A percentile compares a stretch with the other conserved stretches of the same genome.
Evolutionary conservation across 1,140 invertebrate species (phyloP).

Genomic region (Rhyacophila brunnea): DNA sequence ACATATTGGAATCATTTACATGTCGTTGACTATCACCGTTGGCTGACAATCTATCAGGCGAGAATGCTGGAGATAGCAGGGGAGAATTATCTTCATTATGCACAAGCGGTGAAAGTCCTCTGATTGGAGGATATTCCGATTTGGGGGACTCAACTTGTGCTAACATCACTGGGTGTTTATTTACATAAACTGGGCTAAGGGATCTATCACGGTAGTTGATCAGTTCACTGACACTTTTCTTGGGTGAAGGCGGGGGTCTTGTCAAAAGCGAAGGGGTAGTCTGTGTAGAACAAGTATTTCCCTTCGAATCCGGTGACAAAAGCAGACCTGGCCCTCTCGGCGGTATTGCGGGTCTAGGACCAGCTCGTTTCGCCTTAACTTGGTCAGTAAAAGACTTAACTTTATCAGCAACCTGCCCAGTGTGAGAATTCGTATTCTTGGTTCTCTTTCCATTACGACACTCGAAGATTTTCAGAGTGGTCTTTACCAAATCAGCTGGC

Average conservation of each 20-base stretch:
- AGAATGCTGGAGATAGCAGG: slow-evolving; percentile 7
- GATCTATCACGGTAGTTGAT: slow-evolving; percentile 18
- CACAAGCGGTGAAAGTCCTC: not conserved
- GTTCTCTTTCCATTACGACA: slow-evolving; percentile 48
- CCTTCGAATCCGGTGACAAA: slow-evolving; percentile 14
- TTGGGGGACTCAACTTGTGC: not conserved
- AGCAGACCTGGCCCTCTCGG: slow-evolving; percentile 19
- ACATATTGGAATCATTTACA: not conserved
- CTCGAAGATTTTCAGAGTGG: slow-evolving; percentile 81
- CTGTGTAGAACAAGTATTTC: slow-evolving; percentile 8
- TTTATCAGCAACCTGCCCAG: slow-evolving; percentile 65
- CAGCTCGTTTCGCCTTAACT: slow-evolving; percentile 37
- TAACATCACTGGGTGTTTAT: slow-evolving; percentile 14
- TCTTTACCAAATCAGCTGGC: slow-evolving; percentile 81
- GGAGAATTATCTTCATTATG: slow-evolving; percentile 15
- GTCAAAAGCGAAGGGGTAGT: slow-evolving; percentile 19
- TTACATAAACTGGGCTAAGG: slow-evolving; percentile 18
- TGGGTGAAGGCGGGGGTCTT: slow-evolving; percentile 29
- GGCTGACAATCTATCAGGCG: not conserved
- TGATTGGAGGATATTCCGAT: slow-evolving; percentile 3
- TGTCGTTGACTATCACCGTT: not conserved
- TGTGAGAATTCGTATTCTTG: slow-evolving; percentile 39
- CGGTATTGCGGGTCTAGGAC: not conserved
- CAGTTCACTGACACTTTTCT: slow-evolving; percentile 12
- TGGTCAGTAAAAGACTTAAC: slow-evolving; percentile 64